Evolutionary conservation across 2,888 invertebrate species (phyloP).

Genomic region (Therioaphis trifolii): DNA sequence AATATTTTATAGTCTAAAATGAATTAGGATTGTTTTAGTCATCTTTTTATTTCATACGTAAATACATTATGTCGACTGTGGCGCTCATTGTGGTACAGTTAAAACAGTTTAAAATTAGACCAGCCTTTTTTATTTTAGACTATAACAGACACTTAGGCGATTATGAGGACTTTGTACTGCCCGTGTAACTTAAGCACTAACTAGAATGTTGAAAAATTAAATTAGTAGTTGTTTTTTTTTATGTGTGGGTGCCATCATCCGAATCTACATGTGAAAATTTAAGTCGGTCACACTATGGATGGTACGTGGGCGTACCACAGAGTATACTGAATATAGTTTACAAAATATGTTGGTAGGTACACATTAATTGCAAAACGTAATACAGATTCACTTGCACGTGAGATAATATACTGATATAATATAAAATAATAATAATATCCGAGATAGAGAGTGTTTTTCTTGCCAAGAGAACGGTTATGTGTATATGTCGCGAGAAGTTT

Average conservation of each 20-base stretch:
- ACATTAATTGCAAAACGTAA: constrained; percentile 1
- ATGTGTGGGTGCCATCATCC: constrained; percentile 16
- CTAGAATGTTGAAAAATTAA: constrained; percentile 8
- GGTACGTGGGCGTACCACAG: neutral
- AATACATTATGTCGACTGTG: neutral
- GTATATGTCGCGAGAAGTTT: constrained; percentile 30
- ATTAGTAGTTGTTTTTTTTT: neutral
- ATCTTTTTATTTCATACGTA: no score
- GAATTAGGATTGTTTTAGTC: no score
- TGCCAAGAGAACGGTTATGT: constrained; percentile 49
- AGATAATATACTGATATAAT: constrained; percentile 5
- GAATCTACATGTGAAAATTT: constrained; percentile 9
- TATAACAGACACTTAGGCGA: neutral
- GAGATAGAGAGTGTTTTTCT: constrained; percentile 43
- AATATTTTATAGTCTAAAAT: no score
- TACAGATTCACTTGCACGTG: neutral
- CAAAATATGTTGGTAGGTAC: neutral
- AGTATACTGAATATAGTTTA: neutral
- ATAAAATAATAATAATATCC: constrained; percentile 16
- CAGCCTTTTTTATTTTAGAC: neutral
- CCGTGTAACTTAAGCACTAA: neutral
- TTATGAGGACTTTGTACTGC: neutral
- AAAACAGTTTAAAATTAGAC: neutral
- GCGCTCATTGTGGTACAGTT: neutral
- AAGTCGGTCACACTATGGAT: neutral